Evolutionary conservation across 30 jellyfish, hydroid and myxozoan genomes (phyloP).

Genomic region (Aurelia coerulea): DNA sequence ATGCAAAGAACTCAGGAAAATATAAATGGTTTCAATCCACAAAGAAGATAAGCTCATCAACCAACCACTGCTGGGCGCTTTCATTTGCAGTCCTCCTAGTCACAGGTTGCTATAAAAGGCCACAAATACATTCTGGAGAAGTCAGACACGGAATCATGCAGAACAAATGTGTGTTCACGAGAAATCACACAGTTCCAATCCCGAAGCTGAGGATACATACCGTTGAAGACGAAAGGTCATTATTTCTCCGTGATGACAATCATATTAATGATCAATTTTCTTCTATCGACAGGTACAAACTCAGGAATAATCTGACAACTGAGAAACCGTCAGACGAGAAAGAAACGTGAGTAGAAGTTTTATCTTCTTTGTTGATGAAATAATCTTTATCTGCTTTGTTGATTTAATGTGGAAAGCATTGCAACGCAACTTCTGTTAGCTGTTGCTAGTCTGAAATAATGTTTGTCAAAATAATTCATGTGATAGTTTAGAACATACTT

Average conservation of each 20-base stretch:
- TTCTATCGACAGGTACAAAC: constrained; percentile 61
- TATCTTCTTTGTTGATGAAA: background rate
- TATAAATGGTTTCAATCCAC: too few relatives aligned
- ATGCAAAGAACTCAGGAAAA: too few relatives aligned
- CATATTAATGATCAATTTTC: background rate
- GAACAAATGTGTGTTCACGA: background rate
- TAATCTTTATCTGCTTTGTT: too few relatives aligned
- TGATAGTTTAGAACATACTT: too few relatives aligned
- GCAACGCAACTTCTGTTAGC: too few relatives aligned
- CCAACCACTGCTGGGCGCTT: too few relatives aligned
- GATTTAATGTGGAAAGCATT: too few relatives aligned
- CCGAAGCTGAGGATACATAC: constrained; percentile 46
- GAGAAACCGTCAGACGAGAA: constrained; percentile 54
- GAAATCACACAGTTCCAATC: constrained; percentile 29
- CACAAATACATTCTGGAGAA: background rate
- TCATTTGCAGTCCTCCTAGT: too few relatives aligned
- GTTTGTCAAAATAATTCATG: too few relatives aligned
- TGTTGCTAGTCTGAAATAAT: too few relatives aligned
- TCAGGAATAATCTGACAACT: constrained; percentile 37
- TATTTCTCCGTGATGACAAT: background rate
- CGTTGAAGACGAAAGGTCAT: constrained; percentile 27
- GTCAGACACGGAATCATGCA: constrained; percentile 5
- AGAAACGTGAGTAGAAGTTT: constrained; percentile 55
- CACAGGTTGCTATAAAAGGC: too few relatives aligned
- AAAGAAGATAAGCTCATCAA: too few relatives aligned